Evolutionary conservation across 1,140 invertebrate genomes (phyloP).

Genomic region (Drosophila santomea): DNA sequence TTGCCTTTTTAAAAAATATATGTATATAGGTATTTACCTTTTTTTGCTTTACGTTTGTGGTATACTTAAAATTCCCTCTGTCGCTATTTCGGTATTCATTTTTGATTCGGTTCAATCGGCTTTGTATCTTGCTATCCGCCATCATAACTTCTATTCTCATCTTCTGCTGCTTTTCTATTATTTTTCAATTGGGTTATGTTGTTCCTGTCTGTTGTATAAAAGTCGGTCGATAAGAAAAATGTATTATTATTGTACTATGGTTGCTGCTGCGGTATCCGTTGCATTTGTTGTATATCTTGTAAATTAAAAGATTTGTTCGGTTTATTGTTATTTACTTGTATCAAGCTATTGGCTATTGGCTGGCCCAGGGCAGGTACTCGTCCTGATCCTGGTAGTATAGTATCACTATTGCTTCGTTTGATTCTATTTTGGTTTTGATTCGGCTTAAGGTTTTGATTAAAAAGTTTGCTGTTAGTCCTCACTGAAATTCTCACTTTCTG

Average conservation of each 20-base stretch:
- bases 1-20: conserved; percentile 70
- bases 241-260: conserved; percentile 81
- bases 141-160: neutral
- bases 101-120: conserved; percentile 48
- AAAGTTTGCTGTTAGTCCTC: conserved; percentile 3
- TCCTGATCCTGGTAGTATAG: conserved; percentile 43
- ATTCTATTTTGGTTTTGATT: conserved; percentile 47
- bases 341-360: conserved; percentile 59
- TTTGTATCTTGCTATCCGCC: conserved; percentile 1
- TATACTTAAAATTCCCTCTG: conserved; percentile 43
- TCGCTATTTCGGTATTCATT: conserved; percentile 20
- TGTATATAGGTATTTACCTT: conserved; percentile 50
- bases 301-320: conserved; percentile 67
- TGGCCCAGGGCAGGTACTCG: conserved; percentile 28
- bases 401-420: conserved; percentile 80
- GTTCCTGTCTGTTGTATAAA: conserved; percentile 64
- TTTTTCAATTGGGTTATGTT: conserved; percentile 21
- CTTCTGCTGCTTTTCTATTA: conserved; percentile 5
- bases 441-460: conserved; percentile 39
- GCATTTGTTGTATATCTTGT: conserved; percentile 71
- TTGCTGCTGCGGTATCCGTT: conserved; percentile 72
- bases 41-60: conserved; percentile 33
- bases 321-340: conserved; percentile 63
- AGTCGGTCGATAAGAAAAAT: conserved; percentile 75
- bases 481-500: conserved; percentile 51